These are phyloP conservation scores for Neotoxoptera formosana DNA, from an alignment of 1,140 invertebrate species.

Conservation along the genomic window DNA sequence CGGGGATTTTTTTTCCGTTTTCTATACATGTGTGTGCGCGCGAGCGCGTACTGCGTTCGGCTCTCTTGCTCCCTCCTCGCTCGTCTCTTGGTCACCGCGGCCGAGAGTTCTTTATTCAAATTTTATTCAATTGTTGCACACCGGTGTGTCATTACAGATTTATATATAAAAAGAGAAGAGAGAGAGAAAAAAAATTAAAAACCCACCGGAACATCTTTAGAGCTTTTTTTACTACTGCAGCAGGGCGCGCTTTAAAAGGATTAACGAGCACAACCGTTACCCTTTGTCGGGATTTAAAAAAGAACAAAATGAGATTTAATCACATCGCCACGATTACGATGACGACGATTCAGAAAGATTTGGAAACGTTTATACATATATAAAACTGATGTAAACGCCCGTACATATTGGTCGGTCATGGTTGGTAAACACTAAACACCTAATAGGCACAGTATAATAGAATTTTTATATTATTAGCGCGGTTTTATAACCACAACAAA, in stretches of 20 bases:
- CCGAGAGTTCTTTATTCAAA: conserved; percentile 30
- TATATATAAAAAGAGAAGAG: background rate
- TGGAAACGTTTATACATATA: background rate
- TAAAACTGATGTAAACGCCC: background rate
- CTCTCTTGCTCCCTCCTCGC: background rate
- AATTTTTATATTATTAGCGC: background rate
- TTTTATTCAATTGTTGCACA: conserved; percentile 37
- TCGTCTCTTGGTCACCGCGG: background rate
- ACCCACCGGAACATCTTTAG: conserved; percentile 18
- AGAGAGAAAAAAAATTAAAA: conserved; percentile 8
- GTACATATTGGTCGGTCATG: background rate
- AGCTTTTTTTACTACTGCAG: conserved; percentile 16
- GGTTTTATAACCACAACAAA: background rate
- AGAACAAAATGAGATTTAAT: conserved; percentile 25
- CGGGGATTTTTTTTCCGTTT: conserved; percentile 7
- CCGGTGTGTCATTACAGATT: conserved; percentile 28
- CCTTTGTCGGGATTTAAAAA: conserved; percentile 40
- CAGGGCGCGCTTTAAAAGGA: conserved; percentile 32
- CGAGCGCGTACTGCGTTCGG: background rate
- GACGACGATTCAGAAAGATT: background rate
- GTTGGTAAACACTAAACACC: background rate
- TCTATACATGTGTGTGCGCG: background rate
- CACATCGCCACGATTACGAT: background rate
- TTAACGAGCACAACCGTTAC: conserved; percentile 26
- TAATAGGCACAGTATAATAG: background rate